phyloP scores from a whole-genome alignment of 2,113 vertebrate genomes.

The Triplophysa siluroides region DNA sequence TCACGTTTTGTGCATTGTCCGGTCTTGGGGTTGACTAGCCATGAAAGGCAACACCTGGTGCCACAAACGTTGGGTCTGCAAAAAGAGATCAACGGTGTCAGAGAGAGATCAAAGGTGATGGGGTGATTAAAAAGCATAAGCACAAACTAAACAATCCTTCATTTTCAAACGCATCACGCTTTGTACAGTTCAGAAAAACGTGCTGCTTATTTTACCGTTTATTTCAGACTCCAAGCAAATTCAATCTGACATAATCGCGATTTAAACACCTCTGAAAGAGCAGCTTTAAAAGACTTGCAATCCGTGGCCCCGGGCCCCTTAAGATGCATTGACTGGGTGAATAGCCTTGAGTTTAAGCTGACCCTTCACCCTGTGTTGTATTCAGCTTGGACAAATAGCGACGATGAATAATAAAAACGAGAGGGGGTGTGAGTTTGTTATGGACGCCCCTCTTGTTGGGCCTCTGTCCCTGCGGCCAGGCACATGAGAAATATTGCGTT shows the following conservation, averaged over 20 bases:
- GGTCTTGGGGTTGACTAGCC: constrained; percentile 61
- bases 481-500: constrained; percentile 31
- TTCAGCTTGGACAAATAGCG: constrained; percentile 34
- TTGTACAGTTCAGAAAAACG: background rate
- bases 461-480: constrained; percentile 3
- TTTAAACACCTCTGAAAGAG: constrained; percentile 21
- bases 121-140: background rate
- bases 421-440: constrained; percentile 24
- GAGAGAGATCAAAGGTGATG: constrained; percentile 17
- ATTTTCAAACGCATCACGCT: background rate
- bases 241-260: background rate
- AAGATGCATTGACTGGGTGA: constrained; percentile 27
- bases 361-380: constrained; percentile 39
- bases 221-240: background rate
- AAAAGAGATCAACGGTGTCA: constrained; percentile 18
- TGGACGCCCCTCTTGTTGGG: constrained; percentile 4
- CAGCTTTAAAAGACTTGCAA: constrained; percentile 19
- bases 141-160: background rate
- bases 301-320: constrained; percentile 7
- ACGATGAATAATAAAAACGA: constrained; percentile 46
- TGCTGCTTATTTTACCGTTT: background rate
- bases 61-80: constrained; percentile 61
- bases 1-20: constrained; percentile 67
- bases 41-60: constrained; percentile 57
- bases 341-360: constrained; percentile 34